A percentile compares a stretch with the other conserved stretches of the same genome.
phyloP scores from a whole-genome alignment of 2,797 vertebrate species.

The Picus viridis region DNA sequence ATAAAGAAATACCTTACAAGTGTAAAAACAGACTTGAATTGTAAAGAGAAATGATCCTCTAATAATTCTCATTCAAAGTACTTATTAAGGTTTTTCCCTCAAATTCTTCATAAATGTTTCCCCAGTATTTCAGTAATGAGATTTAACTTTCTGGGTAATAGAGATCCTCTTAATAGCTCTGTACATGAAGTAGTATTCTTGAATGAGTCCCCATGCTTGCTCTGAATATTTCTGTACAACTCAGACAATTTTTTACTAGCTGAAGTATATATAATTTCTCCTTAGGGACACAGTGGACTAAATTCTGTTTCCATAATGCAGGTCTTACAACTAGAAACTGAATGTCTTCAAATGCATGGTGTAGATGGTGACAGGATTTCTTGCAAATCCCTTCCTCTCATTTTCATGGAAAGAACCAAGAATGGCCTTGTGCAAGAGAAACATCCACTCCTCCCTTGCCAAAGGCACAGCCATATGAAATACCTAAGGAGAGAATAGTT shows the following conservation, averaged over 20 bases:
- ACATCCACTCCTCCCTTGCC: not conserved
- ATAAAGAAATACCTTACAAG: not conserved
- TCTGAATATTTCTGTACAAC: not conserved
- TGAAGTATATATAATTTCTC: not conserved
- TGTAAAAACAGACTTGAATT: not conserved
- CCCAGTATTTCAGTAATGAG: not conserved
- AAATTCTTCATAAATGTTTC: not conserved
- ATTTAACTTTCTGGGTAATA: not conserved
- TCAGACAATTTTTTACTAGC: not conserved
- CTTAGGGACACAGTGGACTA: not conserved
- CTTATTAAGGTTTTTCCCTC: not conserved
- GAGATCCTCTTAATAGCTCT: not conserved
- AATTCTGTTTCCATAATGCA: not conserved
- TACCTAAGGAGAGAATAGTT: not conserved
- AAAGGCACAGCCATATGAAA: not conserved
- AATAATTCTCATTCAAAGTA: not conserved
- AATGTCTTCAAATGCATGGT: not conserved
- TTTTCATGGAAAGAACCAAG: not conserved
- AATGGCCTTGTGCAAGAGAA: rapidly evolving
- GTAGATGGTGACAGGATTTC: not conserved
- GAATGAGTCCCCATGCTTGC: not conserved
- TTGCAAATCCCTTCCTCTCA: not conserved
- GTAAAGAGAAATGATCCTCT: not conserved
- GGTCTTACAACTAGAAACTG: not conserved
- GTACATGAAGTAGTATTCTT: not conserved